Evolutionary conservation across 2,888 invertebrate genomes (phyloP), one percentile per base, ranked within the genome.

Genomic region (Synergus japonicus): DNA sequence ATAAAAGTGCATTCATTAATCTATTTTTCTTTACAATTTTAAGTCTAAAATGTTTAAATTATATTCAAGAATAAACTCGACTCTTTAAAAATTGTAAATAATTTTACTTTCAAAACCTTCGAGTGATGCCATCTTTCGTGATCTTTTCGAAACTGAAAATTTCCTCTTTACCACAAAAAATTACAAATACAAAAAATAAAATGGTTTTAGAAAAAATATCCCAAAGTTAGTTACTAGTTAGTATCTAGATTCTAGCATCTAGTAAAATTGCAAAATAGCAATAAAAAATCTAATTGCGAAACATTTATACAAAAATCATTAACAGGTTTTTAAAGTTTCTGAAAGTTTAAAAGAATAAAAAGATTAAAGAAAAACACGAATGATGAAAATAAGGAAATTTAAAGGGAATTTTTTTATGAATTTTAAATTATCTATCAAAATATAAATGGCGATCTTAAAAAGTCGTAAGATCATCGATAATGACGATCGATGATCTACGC

Each of bases 401-500:
- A 60, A 29, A 29, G 18, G 22, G 4, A 10, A 9, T 22, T 69
- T 44, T 22, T 49, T 0, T 9, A 73, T n/a, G 5, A 29, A 73
- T 73, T 73, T 54, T 9, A 2, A 49, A 8, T 9, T 49, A n/a
- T 73, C 15, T 9, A 69, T 49, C 10, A 4, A 49, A 37, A 12
- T 29, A 13, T 1, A 49, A 49, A 12, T 10, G 22, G 13, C 22
- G 54, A 73, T 54, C 54, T 73, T 9, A 29, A 73, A 73, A 73
- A 54, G 37, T 73, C 37, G 37, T 66, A 67, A 82, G 83, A 88
- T 89, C 88, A 90, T 90, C 89, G 88, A 88, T 89, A 88, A 86
- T 88, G 90, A 90, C 88, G 90, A 90, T 91, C 90, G 88, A 91
- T 91, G 91, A 91, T 91, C 91, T 88, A 89, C 86, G 83, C 83